phyloP scores from a whole-genome alignment of 2,113 vertebrate genomes.

The Trachemys scripta region DNA sequence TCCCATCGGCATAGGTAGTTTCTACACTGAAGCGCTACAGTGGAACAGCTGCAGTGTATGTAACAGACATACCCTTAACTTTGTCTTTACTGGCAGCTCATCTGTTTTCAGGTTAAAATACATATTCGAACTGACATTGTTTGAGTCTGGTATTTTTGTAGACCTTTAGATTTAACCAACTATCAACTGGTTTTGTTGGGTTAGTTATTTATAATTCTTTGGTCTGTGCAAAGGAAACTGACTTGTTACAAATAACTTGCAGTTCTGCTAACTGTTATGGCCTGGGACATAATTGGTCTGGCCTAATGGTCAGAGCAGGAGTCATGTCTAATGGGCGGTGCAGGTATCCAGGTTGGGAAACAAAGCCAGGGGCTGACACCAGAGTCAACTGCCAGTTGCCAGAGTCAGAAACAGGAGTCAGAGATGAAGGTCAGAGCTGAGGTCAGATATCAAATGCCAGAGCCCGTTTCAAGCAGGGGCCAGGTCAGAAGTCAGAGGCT shows the following conservation, averaged over 20 bases:
- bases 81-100: background rate
- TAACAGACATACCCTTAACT: background rate
- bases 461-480: no score
- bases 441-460: background rate
- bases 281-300: background rate
- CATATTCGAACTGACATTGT: background rate
- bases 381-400: background rate
- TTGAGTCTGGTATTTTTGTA: background rate
- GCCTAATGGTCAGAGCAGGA: background rate
- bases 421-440: background rate
- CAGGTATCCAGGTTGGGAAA: background rate
- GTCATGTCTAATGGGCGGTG: background rate
- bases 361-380: background rate
- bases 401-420: background rate
- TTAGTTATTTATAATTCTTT: background rate
- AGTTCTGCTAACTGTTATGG: background rate
- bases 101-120: background rate
- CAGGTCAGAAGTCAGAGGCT: background rate
- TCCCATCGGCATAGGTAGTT: background rate
- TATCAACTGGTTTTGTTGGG: background rate
- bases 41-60: background rate
- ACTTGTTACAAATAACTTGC: background rate
- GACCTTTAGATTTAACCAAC: background rate
- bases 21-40: background rate
- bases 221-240: background rate